A percentile compares a stretch with the other conserved stretches of the same genome.
Evolutionary conservation across 2,113 vertebrate genomes (phyloP).

Genomic region (Amazona vittata): DNA sequence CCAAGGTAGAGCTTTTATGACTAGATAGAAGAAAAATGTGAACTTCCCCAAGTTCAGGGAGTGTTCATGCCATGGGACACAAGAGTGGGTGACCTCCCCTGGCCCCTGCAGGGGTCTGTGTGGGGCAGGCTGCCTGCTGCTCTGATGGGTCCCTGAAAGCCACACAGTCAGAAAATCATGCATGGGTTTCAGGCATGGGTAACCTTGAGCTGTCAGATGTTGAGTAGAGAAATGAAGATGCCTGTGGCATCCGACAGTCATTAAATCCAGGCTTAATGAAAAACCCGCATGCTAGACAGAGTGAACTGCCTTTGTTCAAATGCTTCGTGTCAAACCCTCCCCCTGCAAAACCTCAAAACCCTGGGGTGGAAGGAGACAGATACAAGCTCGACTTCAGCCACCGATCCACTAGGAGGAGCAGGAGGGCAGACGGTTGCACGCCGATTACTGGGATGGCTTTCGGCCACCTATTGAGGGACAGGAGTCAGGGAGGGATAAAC

Average conservation of each 20-base stretch:
- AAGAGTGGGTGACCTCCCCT: neutral
- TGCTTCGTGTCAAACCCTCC: neutral
- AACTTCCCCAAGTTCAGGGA: neutral
- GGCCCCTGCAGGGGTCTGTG: neutral
- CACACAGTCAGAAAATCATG: neutral
- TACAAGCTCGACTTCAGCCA: neutral
- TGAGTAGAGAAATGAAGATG: neutral
- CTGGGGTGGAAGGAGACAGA: neutral
- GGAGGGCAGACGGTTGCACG: neutral
- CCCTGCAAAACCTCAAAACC: neutral
- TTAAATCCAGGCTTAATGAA: neutral
- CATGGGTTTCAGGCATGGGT: neutral
- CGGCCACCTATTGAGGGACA: neutral
- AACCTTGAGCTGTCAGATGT: neutral
- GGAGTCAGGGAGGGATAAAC: neutral
- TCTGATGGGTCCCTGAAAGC: neutral
- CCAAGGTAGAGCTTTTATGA: neutral
- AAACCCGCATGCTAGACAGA: neutral
- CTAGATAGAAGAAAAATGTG: neutral
- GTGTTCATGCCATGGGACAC: neutral
- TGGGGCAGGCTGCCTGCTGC: neutral
- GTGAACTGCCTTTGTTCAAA: neutral
- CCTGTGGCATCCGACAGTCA: neutral
- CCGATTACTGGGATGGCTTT: neutral
- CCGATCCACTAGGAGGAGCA: conserved; percentile 31